Conservation (phyloP, 1,140 invertebrate genomes). For the Drosophila seguyi region DNA sequence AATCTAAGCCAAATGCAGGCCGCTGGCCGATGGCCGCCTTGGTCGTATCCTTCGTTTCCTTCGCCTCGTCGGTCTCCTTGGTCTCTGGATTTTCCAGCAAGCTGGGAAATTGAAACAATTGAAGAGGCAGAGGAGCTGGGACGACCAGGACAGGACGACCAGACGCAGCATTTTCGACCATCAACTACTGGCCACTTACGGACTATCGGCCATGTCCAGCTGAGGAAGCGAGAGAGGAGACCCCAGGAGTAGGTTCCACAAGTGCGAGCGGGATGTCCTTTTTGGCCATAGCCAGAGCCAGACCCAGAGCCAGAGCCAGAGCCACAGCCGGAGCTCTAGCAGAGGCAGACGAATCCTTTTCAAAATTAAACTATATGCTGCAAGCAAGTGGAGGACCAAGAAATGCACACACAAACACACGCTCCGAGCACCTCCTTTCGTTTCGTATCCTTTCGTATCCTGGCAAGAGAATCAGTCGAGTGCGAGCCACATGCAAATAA, state of each 20-base stretch:
- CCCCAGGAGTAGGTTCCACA: background rate
- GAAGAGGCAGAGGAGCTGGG: constrained; percentile 61
- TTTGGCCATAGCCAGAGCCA: constrained; percentile 50
- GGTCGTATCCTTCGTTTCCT: constrained; percentile 6
- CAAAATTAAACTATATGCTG: constrained; percentile 82
- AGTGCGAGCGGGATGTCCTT: constrained; percentile 45
- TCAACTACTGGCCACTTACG: constrained; percentile 80
- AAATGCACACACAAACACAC: constrained; percentile 44
- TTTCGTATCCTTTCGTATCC: constrained; percentile 44
- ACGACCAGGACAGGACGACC: constrained; percentile 38
- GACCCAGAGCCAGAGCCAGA: constrained; percentile 64
- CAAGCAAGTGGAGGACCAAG: constrained; percentile 69
- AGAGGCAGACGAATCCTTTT: constrained; percentile 79
- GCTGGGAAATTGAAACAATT: constrained; percentile 81
- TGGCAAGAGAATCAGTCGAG: constrained; percentile 67
- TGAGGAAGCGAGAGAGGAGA: constrained; percentile 33
- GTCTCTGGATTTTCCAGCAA: constrained; percentile 58
- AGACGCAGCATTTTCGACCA: constrained; percentile 82
- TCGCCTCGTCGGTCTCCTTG: constrained; percentile 24
- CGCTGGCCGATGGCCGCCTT: constrained; percentile 43
- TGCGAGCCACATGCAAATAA: constrained; percentile 80
- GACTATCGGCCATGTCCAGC: constrained; percentile 63
- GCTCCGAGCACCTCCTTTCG: constrained; percentile 23
- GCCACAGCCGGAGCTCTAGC: constrained; percentile 72
- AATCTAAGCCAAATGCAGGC: constrained; percentile 80